Conservation (phyloP, 2,113 vertebrate genomes). For the Symphodus melops region DNA sequence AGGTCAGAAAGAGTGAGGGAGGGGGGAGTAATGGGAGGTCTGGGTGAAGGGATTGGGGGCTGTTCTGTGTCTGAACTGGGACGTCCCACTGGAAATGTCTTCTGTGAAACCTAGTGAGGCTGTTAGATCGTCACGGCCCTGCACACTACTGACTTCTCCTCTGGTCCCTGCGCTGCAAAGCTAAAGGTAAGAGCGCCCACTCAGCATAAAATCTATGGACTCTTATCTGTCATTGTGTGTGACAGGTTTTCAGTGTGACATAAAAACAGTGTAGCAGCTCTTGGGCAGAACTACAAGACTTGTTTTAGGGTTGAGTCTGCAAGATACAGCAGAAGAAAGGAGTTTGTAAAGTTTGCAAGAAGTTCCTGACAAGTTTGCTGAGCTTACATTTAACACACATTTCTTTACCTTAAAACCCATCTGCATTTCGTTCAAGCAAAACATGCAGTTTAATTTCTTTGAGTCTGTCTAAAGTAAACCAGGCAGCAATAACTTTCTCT, state of each 20-base stretch:
- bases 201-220: conserved; percentile 1
- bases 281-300: not conserved
- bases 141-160: conserved; percentile 81
- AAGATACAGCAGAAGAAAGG: not conserved
- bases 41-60: conserved; percentile 11
- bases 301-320: not conserved
- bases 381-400: not conserved
- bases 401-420: not conserved
- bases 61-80: conserved; percentile 69
- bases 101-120: conserved; percentile 79
- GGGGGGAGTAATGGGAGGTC: conserved; percentile 4
- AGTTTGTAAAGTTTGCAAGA: not conserved
- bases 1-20: conserved; percentile 12
- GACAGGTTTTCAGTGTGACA: not conserved
- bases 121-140: conserved; percentile 85
- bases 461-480: not conserved
- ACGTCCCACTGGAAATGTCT: conserved; percentile 91
- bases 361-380: not conserved
- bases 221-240: not conserved
- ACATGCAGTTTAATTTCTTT: not conserved
- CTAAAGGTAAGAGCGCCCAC: conserved; percentile 76
- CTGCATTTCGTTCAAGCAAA: not conserved
- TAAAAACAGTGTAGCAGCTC: too few species aligned
- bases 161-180: conserved; percentile 78
- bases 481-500: not conserved